Evolutionary conservation across 2,888 invertebrate species (phyloP), one percentile per base, ranked within the genome.

Genomic region (Xanthia icteritia): DNA sequence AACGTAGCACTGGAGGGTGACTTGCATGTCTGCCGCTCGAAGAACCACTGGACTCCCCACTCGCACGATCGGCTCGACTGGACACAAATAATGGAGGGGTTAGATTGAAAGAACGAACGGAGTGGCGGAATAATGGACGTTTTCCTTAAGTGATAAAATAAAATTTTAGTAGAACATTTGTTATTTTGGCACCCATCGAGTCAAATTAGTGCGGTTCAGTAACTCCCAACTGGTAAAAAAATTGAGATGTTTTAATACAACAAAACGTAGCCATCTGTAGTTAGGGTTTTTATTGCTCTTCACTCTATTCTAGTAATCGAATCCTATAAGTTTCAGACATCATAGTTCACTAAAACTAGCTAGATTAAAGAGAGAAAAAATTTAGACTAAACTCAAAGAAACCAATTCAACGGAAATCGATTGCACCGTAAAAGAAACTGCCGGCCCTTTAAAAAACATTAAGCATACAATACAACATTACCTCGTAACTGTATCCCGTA

Each of bases 61-160:
- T 94, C 98, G 98, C 87, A 99, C 98, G 92, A 98, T 95, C 73
- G 99, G 99, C 91, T 98, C 97, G 97, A 99, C 99, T 99, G 87
- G 75, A 79, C 81, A 87, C 77, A 85, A 75, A 87, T 69, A 85
- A 66, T 81, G 65, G 58, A 76, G 73, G 69, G 65, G 70, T 81
- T 77, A 84, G 71, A 74, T 69, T 66, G 60, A 77, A 85, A 70
- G 61, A 67, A 76, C 27, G n/a, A 39, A 23, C 39, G 9, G 36
- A 66, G 56, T 69, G 42, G 31, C 31, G 27, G 56, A 70, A 79
- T 69, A 83, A 83, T 61, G 42, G 65, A 75, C 45, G 54, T 75
- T 74, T 80, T 71, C 67, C 58, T 74, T 84, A 61, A 69, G 63
- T 83, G 83, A 83, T 72, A 67, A 77, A 71, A 82, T 71, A 77